phyloP scores from a whole-genome alignment of 1,140 invertebrate genomes.

The Aphidius gifuensis region DNA sequence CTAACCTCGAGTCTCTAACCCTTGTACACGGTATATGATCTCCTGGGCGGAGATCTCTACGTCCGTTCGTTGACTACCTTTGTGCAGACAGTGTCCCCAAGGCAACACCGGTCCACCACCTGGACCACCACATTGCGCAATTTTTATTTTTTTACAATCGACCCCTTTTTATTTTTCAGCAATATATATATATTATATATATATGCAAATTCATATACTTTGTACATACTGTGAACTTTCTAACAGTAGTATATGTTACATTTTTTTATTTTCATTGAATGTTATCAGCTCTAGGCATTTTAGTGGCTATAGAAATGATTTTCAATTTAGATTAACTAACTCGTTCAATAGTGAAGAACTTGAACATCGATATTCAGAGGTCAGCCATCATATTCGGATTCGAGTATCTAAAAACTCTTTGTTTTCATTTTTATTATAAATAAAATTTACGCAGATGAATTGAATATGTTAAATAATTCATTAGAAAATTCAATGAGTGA shows the following conservation, averaged over 20 bases:
- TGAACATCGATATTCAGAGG: no score
- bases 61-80: constrained; percentile 37
- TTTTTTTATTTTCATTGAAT: no score
- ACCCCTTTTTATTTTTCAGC: neutral
- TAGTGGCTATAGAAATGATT: no score
- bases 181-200: neutral
- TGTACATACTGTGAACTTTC: neutral
- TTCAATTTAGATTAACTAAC: no score
- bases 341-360: no score
- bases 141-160: constrained; percentile 19
- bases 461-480: no score
- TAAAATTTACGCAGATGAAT: no score
- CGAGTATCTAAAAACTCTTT: no score
- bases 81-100: constrained; percentile 22
- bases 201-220: neutral
- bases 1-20: constrained; percentile 33
- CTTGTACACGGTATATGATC: constrained; percentile 40
- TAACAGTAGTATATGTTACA: neutral
- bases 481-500: no score
- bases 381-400: no score
- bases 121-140: constrained; percentile 36
- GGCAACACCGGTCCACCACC: constrained; percentile 30
- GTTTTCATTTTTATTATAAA: no score
- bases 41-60: constrained; percentile 38
- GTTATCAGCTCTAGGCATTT: no score